Evolutionary conservation across 2,113 vertebrate genomes (phyloP).

Genomic region (Lepisosteus osseus): DNA sequence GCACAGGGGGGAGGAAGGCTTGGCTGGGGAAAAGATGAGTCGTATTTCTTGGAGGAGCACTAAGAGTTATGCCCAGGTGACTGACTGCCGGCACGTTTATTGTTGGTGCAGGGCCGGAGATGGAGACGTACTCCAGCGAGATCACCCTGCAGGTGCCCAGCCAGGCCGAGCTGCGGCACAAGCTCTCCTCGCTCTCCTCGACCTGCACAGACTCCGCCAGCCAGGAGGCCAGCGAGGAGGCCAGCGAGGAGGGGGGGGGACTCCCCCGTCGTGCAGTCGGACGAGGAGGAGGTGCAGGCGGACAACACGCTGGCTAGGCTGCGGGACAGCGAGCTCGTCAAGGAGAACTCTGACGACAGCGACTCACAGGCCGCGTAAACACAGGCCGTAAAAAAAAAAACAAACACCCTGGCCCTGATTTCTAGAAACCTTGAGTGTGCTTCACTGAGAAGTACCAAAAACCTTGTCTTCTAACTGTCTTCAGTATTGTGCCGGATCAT

Average conservation of each 20-base stretch:
- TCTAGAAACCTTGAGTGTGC: too few species aligned
- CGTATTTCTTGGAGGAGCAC: too few species aligned
- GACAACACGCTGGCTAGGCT: conserved; percentile 70
- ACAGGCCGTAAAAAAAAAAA: background rate
- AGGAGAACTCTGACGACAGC: conserved; percentile 76
- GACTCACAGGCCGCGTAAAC: conserved; percentile 62
- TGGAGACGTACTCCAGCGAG: conserved; percentile 62
- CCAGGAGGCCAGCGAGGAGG: conserved; percentile 67
- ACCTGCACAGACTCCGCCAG: conserved; percentile 70
- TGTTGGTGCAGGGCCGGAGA: conserved; percentile 63
- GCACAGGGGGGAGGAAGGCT: too few species aligned
- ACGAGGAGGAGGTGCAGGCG: conserved; percentile 80
- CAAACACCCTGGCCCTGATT: background rate
- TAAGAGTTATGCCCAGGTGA: background rate
- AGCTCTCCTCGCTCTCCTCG: conserved; percentile 72
- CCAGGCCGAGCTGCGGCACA: conserved; percentile 67
- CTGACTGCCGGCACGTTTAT: background rate
- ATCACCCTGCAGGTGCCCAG: conserved; percentile 82
- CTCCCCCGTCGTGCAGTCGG: conserved; percentile 68
- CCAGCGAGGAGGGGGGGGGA: conserved; percentile 62
- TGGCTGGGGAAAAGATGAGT: too few species aligned
- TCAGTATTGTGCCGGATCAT: background rate
- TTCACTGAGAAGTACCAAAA: too few species aligned
- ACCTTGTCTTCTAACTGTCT: background rate
- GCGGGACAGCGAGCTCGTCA: conserved; percentile 36